Evolutionary conservation across 2,888 invertebrate genomes (phyloP).

Genomic region (Coenonympha glycerion): DNA sequence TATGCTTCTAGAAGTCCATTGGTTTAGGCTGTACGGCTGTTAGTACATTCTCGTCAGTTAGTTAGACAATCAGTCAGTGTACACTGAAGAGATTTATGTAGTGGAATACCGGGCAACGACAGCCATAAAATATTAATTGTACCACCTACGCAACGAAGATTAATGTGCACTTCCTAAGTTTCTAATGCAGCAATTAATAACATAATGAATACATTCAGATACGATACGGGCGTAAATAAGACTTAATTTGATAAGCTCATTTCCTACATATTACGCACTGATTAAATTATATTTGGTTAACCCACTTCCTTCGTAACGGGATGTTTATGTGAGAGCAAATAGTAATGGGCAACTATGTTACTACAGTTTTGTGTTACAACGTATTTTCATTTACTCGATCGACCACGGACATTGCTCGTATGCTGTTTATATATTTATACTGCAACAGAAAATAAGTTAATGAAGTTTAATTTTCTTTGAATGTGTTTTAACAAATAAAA

Average conservation of each 20-base stretch:
- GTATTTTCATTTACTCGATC: neutral
- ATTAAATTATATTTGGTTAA: constrained; percentile 38
- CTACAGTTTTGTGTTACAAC: neutral
- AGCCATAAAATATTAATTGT: neutral
- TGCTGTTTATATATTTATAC: no score
- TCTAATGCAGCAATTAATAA: neutral
- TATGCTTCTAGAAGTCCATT: no score
- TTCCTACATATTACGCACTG: constrained; percentile 40
- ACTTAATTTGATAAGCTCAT: constrained; percentile 55
- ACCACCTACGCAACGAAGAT: constrained; percentile 5
- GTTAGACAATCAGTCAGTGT: no score
- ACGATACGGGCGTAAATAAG: constrained; percentile 33
- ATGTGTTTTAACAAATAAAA: no score
- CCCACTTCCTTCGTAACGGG: constrained; percentile 45
- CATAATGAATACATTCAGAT: constrained; percentile 13
- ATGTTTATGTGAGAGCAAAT: constrained; percentile 47
- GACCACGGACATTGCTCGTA: neutral
- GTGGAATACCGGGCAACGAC: neutral
- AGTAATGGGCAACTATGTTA: neutral
- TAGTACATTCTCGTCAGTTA: no score
- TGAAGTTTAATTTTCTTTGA: no score
- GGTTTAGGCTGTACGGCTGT: no score
- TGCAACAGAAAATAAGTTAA: neutral
- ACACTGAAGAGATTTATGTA: no score
- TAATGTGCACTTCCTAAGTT: constrained; percentile 16